Percentiles rank a stretch among this genome's conserved stretches.
Conservation (phyloP, 37 sponge, comb jelly and placozoan species). For the Chondrosia reniformis region DNA sequence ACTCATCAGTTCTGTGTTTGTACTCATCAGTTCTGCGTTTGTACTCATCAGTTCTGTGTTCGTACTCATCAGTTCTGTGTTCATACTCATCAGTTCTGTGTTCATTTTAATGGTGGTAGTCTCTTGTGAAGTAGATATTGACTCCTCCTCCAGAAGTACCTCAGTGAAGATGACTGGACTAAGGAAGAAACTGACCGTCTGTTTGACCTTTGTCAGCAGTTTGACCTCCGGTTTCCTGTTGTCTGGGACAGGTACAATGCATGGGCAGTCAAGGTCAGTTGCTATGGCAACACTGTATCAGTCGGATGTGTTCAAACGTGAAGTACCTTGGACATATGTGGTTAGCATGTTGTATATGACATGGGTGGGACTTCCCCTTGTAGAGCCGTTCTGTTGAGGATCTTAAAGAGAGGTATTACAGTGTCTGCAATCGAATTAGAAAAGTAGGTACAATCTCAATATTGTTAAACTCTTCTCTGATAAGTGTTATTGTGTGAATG, state of each 20-base stretch:
- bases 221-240: conserved; percentile 69
- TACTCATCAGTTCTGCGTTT: too few species aligned
- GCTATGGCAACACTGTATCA: too few species aligned
- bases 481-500: neutral
- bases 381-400: conserved; percentile 77
- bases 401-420: conserved; percentile 91
- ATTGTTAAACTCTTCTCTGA: neutral
- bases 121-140: too few species aligned
- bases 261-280: conserved; percentile 14
- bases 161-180: conserved; percentile 57
- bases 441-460: conserved; percentile 12
- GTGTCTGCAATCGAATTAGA: conserved; percentile 72
- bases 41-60: too few species aligned
- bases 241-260: conserved; percentile 71
- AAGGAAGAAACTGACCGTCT: conserved; percentile 86
- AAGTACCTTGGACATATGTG: neutral
- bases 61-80: too few species aligned
- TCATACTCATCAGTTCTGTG: too few species aligned
- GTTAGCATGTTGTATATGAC: neutral
- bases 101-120: too few species aligned
- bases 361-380: neutral
- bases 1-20: too few species aligned
- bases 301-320: too few species aligned
- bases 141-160: neutral
- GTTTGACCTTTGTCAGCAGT: conserved; percentile 76